Conservation (phyloP, 2,888 invertebrate genomes). For the Heliconius hortense region DNA sequence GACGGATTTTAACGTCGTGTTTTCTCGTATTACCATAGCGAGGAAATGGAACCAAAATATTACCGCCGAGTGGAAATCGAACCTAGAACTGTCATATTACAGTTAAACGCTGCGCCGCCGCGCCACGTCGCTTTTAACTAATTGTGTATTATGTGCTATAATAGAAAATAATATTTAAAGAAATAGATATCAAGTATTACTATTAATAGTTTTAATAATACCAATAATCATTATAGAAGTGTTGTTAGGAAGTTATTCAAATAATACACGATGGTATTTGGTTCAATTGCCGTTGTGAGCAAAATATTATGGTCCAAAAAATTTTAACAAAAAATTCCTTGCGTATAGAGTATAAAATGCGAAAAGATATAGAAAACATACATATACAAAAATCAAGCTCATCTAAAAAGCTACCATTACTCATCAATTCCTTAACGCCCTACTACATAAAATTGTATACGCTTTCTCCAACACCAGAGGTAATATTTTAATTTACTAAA, state of each 20-base stretch:
- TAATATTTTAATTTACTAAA: conserved; percentile 40
- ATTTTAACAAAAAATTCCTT: not conserved
- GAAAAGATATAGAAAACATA: not conserved
- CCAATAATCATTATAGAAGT: no score
- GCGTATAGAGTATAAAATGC: not conserved
- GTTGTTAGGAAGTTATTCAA: not conserved
- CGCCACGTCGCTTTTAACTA: no score
- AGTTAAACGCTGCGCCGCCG: no score
- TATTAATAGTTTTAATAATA: no score
- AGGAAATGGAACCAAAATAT: no score
- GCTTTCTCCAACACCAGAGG: conserved; percentile 36
- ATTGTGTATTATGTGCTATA: no score
- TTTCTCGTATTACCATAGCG: no score
- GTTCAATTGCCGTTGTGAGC: not conserved
- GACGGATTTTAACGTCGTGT: no score
- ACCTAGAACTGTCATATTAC: no score
- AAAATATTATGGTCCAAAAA: not conserved
- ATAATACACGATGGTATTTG: not conserved
- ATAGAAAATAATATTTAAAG: no score
- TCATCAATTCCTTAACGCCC: conserved; percentile 37
- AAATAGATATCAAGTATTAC: no score
- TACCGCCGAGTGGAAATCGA: no score
- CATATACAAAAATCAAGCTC: not conserved
- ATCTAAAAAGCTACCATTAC: not conserved
- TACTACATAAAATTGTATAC: conserved; percentile 33